Percentiles rank a stretch among this genome's conserved stretches.
phyloP scores from a whole-genome alignment of 2,888 invertebrate genomes.

The Eretmocerus hayati region DNA sequence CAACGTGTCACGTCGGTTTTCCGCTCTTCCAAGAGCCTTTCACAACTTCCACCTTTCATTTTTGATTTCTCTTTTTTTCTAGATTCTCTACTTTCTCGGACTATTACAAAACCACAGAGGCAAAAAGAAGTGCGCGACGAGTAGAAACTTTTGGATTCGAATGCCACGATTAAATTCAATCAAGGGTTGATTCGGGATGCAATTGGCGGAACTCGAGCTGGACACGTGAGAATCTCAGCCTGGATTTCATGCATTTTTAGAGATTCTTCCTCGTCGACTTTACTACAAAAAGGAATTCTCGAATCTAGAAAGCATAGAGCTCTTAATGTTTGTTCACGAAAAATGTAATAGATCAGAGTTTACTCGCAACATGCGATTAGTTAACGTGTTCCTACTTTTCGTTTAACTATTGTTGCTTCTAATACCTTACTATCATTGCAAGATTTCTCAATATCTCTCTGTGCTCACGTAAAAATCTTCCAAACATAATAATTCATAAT shows the following conservation, averaged over 20 bases:
- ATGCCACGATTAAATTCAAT: conserved; percentile 39
- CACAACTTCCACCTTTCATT: background rate
- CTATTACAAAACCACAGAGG: conserved; percentile 19
- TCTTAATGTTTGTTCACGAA: too few relatives aligned
- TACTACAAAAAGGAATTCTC: too few relatives aligned
- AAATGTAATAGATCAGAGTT: too few relatives aligned
- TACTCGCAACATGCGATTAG: too few relatives aligned
- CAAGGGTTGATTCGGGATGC: conserved; percentile 30
- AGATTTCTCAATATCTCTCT: too few relatives aligned
- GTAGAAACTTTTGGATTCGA: conserved; percentile 5
- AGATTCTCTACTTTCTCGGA: background rate
- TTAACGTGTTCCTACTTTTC: too few relatives aligned
- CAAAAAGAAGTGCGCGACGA: conserved; percentile 15
- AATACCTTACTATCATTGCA: too few relatives aligned
- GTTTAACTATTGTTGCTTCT: too few relatives aligned
- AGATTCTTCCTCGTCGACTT: too few relatives aligned
- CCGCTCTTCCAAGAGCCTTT: background rate
- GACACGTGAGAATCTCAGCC: background rate
- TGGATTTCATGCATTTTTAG: background rate
- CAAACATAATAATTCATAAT: too few relatives aligned
- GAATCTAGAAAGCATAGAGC: too few relatives aligned
- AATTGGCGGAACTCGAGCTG: conserved; percentile 18
- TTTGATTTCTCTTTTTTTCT: background rate
- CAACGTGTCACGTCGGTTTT: conserved; percentile 3
- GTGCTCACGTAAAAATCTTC: too few relatives aligned